Percentiles rank a stretch among this genome's conserved stretches.
Conservation (phyloP, 2,797 vertebrate genomes). For the Ispidina picta region DNA sequence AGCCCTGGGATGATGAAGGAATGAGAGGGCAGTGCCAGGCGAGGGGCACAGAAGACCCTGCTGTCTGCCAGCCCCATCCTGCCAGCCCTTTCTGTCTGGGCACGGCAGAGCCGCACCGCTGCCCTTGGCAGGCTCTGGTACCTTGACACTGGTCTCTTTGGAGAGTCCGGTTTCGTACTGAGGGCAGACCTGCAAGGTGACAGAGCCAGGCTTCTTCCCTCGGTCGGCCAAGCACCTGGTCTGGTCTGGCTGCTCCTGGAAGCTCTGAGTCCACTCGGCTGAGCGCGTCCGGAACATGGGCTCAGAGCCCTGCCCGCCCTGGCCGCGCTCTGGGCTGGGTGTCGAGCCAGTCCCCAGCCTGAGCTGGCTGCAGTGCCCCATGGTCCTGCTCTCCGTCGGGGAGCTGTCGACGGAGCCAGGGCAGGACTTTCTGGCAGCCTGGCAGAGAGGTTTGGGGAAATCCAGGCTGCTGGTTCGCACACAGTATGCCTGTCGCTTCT, state of each 20-base stretch:
- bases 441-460: slow-evolving; percentile 79
- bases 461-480: slow-evolving; percentile 92
- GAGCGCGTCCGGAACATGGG: slow-evolving; percentile 76
- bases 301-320: not conserved
- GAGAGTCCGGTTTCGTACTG: slow-evolving; percentile 90
- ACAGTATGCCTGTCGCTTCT: slow-evolving; percentile 90
- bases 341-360: not conserved
- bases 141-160: slow-evolving; percentile 90
- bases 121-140: slow-evolving; percentile 18
- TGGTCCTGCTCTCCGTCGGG: slow-evolving; percentile 46
- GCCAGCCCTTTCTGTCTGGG: not conserved
- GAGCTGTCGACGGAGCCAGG: slow-evolving; percentile 71
- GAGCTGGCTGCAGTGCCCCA: slow-evolving; percentile 12
- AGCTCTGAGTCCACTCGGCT: slow-evolving; percentile 83
- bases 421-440: slow-evolving; percentile 70
- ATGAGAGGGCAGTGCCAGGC: not conserved
- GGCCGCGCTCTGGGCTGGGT: not conserved
- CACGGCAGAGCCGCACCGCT: rapidly evolving
- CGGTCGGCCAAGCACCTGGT: slow-evolving; percentile 14
- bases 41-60: rapidly evolving
- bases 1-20: rapidly evolving
- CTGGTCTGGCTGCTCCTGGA: slow-evolving; percentile 71
- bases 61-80: not conserved
- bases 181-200: slow-evolving; percentile 85
- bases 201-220: slow-evolving; percentile 78